Base-by-base conservation (phyloP, 2,113 vertebrate genomes). In the Hiodon alosoides region DNA sequence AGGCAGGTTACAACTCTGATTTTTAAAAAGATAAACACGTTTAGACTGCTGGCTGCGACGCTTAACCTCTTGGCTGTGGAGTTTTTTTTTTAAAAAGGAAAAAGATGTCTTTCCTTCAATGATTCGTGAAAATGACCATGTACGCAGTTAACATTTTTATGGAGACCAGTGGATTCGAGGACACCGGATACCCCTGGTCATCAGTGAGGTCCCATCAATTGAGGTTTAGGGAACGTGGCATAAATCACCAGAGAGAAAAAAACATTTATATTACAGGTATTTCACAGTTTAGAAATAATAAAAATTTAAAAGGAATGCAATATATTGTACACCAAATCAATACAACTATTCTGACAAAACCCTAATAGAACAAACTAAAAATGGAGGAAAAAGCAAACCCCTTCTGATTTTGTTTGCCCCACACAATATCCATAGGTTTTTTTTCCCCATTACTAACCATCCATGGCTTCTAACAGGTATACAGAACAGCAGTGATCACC, bases 221-320 rank as follows among this genome's bases (percentile, higher is more conserved):
- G 73, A 4, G 54, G 62, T 54, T 5, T 17, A 50, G 55, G 50
- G 69, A 51, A 69, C 31, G 4, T 46, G n/a, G 5, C 16, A 48
- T 48, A 60, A 55, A 59, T 60, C 48, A 55, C 75, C 57, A 5
- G 53, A 77, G 54, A 61, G 62, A 54, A 16, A 58, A 79, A 83
- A 82, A 86, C 77, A 86, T 87, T 84, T 86, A 83, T 83, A 85
- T 83, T 84, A 87, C 83, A 87, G 71, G 78, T 78, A 81, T 79
- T 87, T 90, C 87, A 90, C 89, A 90, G 86, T 82, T 89, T 89
- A 65, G 77, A 88, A 88, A 87, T 80, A 81, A 67, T 31, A 31
- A 31, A 31, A 31, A 31, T 31, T 31, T 31, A 78, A 86, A 72
- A 71, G 71, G 71, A 73, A 72, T 78, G 76, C 64, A 73, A 69